Percentiles rank a stretch among this genome's conserved stretches.
These are phyloP conservation scores for Alviniconcha marisindica DNA, from an alignment of 1,140 invertebrate genomes.

Conservation along the genomic window DNA sequence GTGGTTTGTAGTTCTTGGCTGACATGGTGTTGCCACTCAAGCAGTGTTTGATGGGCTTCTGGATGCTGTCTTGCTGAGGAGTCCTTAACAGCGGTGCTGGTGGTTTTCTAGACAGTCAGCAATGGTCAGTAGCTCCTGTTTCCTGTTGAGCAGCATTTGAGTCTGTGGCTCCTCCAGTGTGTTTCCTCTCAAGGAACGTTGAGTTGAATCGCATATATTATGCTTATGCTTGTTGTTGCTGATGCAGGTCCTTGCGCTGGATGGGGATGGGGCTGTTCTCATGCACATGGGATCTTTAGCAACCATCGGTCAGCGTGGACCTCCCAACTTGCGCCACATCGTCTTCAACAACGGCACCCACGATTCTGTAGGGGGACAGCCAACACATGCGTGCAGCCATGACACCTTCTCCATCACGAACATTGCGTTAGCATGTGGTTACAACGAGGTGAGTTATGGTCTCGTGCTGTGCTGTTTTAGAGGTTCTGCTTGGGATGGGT, in stretches of 20 bases:
- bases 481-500: too few species aligned
- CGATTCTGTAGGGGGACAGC: slow-evolving; percentile 78
- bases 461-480: too few species aligned
- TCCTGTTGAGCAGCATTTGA: too few species aligned
- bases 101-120: too few species aligned
- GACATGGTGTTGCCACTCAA: too few species aligned
- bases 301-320: slow-evolving; percentile 72
- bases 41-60: too few species aligned
- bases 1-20: too few species aligned
- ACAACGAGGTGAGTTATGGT: slow-evolving; percentile 69
- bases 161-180: too few species aligned
- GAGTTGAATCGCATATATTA: neutral
- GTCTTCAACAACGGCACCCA: slow-evolving; percentile 77
- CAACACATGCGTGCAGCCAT: slow-evolving; percentile 71
- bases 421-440: slow-evolving; percentile 74
- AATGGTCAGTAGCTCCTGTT: too few species aligned
- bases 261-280: slow-evolving; percentile 77
- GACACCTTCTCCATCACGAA: slow-evolving; percentile 69
- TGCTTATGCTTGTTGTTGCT: slow-evolving; percentile 5
- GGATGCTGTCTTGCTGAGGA: too few species aligned
- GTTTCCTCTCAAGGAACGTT: too few species aligned
- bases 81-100: too few species aligned
- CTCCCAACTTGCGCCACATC: slow-evolving; percentile 76
- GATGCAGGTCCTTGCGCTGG: slow-evolving; percentile 76
- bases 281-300: slow-evolving; percentile 78